Base-by-base conservation (phyloP, 2,888 invertebrate species). In the Heliconius aoede region DNA sequence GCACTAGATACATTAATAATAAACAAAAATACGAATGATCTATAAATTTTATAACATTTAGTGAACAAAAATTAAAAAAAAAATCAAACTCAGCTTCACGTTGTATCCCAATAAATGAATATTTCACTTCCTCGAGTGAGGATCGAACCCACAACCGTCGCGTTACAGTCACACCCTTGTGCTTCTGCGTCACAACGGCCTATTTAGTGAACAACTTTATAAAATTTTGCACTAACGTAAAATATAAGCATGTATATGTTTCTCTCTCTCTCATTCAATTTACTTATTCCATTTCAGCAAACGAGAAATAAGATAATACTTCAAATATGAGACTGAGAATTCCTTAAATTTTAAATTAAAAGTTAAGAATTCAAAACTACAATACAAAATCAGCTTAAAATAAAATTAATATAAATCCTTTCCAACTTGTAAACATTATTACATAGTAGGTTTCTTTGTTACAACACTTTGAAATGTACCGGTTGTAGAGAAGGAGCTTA, bases 381-480 rank as follows among this genome's bases (percentile, higher is more conserved):
- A 11, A 65, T 15, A 40, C 24, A 40, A 24, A 4, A 4, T 1
- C 36, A 32, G 2, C 3, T 65, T 18, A 40, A 26, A 65, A 64
- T 1, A 9, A 18, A 0, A 26, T 15, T 15, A 15, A 24, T 15
- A 65, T 65, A 65, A 65, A 36, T 40, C 8, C 36, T 36, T 24
- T 24, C 3, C 40, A 3, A 36, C 64, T 36, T 65, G n/a, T 55
- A 55, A 32, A 55, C 24, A 69, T 15, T 69, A 55, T 55, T 55
- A 55, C 32, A 30, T 30, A 18, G 32, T 30, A n/a, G 15, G 24
- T 69, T 55, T 55, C 69, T 55, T n/a, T 15, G n/a, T n/a, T 21
- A 72, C 40, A 40, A 36, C 36, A 40, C 21, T 61, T 72, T 61
- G 13, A 61, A 36, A 11, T 72, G 58, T 72, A 40, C 30, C n/a